A percentile compares a stretch with the other conserved stretches of the same genome.
phyloP scores from a whole-genome alignment of 2,888 invertebrate species.

The Cantharis rufa region DNA sequence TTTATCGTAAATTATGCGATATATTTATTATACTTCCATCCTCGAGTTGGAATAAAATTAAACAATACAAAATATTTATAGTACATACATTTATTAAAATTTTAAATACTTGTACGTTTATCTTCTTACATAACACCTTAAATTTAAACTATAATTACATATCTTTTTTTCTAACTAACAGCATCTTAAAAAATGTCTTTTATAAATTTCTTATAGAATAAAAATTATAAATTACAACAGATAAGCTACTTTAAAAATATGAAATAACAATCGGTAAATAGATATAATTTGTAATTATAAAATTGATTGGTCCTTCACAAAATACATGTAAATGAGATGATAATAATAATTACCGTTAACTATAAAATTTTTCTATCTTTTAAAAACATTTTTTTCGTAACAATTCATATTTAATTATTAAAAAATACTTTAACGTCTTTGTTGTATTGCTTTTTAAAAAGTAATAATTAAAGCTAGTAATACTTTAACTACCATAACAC shows the following conservation, averaged over 20 bases:
- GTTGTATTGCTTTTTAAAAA: slow-evolving; percentile 22
- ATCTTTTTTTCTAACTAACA: slow-evolving; percentile 14
- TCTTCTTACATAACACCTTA: slow-evolving; percentile 29
- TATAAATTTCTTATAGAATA: slow-evolving; percentile 18
- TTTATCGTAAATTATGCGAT: too few species aligned
- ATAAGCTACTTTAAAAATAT: slow-evolving; percentile 14
- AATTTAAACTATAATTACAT: slow-evolving; percentile 23
- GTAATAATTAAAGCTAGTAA: slow-evolving; percentile 27
- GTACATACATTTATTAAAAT: slow-evolving; percentile 39
- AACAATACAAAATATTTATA: neutral
- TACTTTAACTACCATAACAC: slow-evolving; percentile 9
- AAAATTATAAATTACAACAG: slow-evolving; percentile 36
- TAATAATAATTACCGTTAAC: neutral
- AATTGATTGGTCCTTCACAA: slow-evolving; percentile 28
- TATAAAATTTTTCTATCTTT: neutral
- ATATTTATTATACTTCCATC: too few species aligned
- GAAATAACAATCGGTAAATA: slow-evolving; percentile 31
- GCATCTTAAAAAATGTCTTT: slow-evolving; percentile 17
- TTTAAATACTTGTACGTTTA: slow-evolving; percentile 36
- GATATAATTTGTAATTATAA: slow-evolving; percentile 17
- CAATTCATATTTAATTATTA: neutral
- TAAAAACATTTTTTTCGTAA: neutral
- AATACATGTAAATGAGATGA: slow-evolving; percentile 13
- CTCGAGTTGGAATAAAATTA: neutral
- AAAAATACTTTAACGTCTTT: neutral